Base-by-base conservation (phyloP, 2,113 vertebrate genomes). In the Elephas maximus region DNA sequence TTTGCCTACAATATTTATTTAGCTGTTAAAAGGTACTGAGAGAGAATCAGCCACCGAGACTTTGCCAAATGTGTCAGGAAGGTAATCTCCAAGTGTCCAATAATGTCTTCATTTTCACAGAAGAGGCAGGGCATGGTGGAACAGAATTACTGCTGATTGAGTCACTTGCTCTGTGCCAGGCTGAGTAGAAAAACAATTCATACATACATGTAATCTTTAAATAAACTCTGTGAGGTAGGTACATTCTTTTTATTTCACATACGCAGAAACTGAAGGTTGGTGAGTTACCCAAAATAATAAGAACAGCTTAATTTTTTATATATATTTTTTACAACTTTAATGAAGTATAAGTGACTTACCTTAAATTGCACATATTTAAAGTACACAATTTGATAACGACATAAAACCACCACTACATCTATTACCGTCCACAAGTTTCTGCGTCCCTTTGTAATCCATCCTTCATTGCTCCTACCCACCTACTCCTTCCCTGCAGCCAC, bases 201-300 rank as follows among this genome's bases (percentile, higher is more conserved):
- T 48, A 77, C 44, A 48, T n/a, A n/a, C 20, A n/a, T 45, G 8
- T 10, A 86, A 88, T 86, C 51, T 94, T 95, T 33, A 85, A 67
- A 81, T 88, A 84, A 74, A 93, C 7, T 7, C 77, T 81, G 2
- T 48, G 26, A 90, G 10, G 44, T 26, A 80, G 3, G 33, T 48
- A 81, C 77, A 94, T 45, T 93, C 33, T 83, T 96, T 95, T 77
- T 0, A 89, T 6, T 86, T 97, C 24, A 76, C n/a, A 63, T 26
- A 48, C 78, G 14, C 94, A 51, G 57, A 96, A 95, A 90, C 1
- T 73, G 15, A 95, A 95, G 78, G 28, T 80, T 96, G 20, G 2
- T 92, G 23, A 92, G 26, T 86, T 90, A 69, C 2, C 9, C 44
- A 92, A 96, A 93, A 96, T 48, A 94, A 14, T 23, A 89, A 71